Base-by-base conservation (phyloP, 1,140 invertebrate species). In the Sycophila sp. region DNA sequence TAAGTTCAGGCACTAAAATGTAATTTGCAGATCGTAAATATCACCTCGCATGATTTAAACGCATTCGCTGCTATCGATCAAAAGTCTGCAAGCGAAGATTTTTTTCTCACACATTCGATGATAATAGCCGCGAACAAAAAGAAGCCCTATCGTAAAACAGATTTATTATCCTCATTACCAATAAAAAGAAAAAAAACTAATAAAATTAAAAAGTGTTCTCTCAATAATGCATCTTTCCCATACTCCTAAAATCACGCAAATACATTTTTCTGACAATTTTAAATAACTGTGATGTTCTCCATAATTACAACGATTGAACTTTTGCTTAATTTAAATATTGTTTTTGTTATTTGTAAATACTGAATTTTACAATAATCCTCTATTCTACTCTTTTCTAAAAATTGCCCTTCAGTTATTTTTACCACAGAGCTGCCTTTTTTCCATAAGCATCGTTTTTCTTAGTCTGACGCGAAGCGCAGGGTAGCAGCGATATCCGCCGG, bases 151-250 rank as follows among this genome's bases (percentile, higher is more conserved):
- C 49, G 49, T 55, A 55, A 55, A 55, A 32, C 51, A 55, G 51
- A 55, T 55, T 55, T 55, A 55, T 55, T 17, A 30, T 34, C 30
- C 3, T n/a, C n/a, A 10, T 30, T 30, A 30, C 7, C 30, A 32
- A 55, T 55, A 55, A 55, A 51, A 55, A 34, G n/a, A 30, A 32
- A 34, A 55, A 55, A 55, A n/a, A n/a, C n/a, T n/a, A n/a, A 47
- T 22, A 47, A 7, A 10, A 40, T 40, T n/a, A 22, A 6, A n/a
- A 55, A 55, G 26, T 32, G 51, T 17, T 55, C 5, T 7, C n/a
- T 32, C n/a, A 28, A 55, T 28, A 55, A 55, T 55, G 19, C 34
- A 32, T n/a, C 51, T 55, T 55, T 55, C 51, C 51, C 51, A 55
- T 55, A 30, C n/a, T 17, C 28, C 15, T 55, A 55, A 55, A 55